These are phyloP conservation scores for Trachelus iudaicus DNA, from an alignment of 2,888 invertebrate genomes.

Conservation along the genomic window DNA sequence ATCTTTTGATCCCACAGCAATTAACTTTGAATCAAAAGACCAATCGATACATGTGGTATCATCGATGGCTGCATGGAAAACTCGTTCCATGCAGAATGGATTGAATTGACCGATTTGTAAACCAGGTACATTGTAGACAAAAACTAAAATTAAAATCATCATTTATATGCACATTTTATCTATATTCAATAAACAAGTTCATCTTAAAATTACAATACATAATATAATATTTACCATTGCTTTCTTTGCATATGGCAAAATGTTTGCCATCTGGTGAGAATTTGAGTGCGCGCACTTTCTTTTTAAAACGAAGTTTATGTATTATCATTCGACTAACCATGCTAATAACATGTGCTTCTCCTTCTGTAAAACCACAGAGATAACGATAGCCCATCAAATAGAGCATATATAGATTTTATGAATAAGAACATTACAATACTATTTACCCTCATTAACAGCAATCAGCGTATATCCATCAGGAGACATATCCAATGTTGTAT, in stretches of 20 bases:
- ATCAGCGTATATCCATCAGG: conserved; percentile 88
- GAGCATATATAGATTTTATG: neutral
- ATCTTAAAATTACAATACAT: neutral
- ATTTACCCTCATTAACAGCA: conserved; percentile 87
- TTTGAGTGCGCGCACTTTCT: conserved; percentile 78
- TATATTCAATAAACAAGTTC: neutral
- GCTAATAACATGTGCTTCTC: conserved; percentile 87
- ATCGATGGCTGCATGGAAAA: conserved; percentile 85
- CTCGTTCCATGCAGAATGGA: conserved; percentile 86
- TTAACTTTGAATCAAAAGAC: conserved; percentile 89
- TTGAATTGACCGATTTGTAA: conserved; percentile 84
- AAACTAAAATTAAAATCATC: conserved; percentile 69
- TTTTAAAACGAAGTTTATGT: conserved; percentile 86
- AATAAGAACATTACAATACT: conserved; percentile 4
- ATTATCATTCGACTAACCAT: conserved; percentile 85
- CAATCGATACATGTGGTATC: conserved; percentile 90
- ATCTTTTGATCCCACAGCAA: conserved; percentile 93
- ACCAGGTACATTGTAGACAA: conserved; percentile 88
- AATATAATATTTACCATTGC: conserved; percentile 71
- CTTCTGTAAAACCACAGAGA: conserved; percentile 68
- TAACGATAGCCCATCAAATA: neutral
- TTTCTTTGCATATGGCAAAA: conserved; percentile 90
- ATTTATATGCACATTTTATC: conserved; percentile 15
- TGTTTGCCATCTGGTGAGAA: conserved; percentile 96
- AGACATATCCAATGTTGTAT: conserved; percentile 84